Percentiles rank a stretch among this genome's conserved stretches.
Conservation (phyloP, 1,140 invertebrate species). For the Sipha flava region DNA sequence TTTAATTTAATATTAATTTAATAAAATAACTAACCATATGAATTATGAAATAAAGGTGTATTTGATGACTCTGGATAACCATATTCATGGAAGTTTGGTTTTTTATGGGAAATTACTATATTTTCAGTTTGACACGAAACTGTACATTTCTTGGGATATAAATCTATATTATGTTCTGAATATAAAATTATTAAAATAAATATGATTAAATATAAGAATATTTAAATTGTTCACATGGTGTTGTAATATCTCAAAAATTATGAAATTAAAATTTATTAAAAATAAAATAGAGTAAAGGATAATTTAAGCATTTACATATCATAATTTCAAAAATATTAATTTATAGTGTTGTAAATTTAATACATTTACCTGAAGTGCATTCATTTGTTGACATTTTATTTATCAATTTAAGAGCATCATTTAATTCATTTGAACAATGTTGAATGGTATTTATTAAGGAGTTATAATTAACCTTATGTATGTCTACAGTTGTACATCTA, state of each 20-base stretch:
- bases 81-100: not conserved
- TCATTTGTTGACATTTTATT: not conserved
- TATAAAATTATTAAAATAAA: not conserved
- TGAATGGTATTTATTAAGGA: not conserved
- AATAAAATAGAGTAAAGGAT: no score
- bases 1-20: not conserved
- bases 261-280: no score
- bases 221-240: no score
- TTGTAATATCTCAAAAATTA: no score
- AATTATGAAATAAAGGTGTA: not conserved
- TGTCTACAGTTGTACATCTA: not conserved
- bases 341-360: no score
- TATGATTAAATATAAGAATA: not conserved
- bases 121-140: slow-evolving; percentile 22
- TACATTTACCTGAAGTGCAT: not conserved
- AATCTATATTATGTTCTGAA: not conserved
- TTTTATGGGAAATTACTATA: not conserved
- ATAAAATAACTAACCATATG: not conserved
- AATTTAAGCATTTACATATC: no score
- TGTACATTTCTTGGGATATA: not conserved
- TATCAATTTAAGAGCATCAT: not conserved
- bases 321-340: no score
- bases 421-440: slow-evolving; percentile 14
- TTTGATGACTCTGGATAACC: not conserved
- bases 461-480: not conserved